Evolutionary conservation across 2,888 invertebrate species (phyloP), one percentile per base, ranked within the genome.

Genomic region (Amaurobius ferox): DNA sequence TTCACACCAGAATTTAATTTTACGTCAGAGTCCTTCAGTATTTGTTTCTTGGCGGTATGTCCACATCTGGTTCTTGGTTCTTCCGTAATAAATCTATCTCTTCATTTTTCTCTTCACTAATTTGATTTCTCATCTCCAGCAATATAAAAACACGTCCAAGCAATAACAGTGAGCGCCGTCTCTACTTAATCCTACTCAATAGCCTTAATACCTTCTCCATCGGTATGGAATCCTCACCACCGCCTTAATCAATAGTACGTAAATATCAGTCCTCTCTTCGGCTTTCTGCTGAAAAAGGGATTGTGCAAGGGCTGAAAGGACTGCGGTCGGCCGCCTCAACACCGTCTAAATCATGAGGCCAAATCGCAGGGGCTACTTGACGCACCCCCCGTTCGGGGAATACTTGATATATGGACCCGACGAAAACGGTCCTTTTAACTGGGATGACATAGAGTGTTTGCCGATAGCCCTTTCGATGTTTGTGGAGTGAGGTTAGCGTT

Each of bases 271-370:
- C 26, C 9, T 3, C 23, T 40, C n/a, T 39, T 26, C 13, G n/a
- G 23, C 23, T 67, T 32, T 30, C 67, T 6, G 32, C 0, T 16
- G 16, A 44, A 23, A 23, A 55, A 23, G 23, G 11, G 23, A 23
- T 23, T 55, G 19, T n/a, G 5, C 19, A 55, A 16, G 40, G 68
- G 2, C 32, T 19, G 40, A 68, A 68, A 68, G 26, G 19, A 26
- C 68, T 39, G 39, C 40, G 68, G 68, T 68, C 64, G 29, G 64
- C 64, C 64, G 64, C 64, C n/a, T 68, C 68, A 68, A 39, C 68
- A 68, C 39, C 32, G 68, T 11, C 68, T 68, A 68, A 68, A 68
- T 68, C 68, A 68, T 26, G 40, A 6, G 55, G 16, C 55, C 55
- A 55, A 55, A 55, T 55, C 55, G 5, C 55, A 6, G 23, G 11